phyloP scores from a whole-genome alignment of 1,140 invertebrate genomes.

The Rhagoletis pomonella region DNA sequence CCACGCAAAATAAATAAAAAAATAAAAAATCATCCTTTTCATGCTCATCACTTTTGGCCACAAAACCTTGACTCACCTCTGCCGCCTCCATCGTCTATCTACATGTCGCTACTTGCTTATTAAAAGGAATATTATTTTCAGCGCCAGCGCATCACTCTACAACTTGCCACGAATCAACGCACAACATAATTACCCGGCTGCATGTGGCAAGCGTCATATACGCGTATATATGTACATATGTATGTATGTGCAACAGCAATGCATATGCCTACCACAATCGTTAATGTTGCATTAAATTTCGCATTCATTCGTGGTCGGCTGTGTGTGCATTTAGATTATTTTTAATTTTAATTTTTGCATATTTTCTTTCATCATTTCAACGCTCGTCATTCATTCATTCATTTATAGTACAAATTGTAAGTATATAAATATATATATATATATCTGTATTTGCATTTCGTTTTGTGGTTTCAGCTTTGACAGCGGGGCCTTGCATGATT shows the following conservation, averaged over 20 bases:
- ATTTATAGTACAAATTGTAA: not conserved
- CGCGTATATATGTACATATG: too few species aligned
- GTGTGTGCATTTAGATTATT: constrained; percentile 21
- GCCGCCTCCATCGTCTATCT: too few species aligned
- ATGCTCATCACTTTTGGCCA: constrained; percentile 2
- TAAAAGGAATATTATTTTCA: constrained; percentile 29
- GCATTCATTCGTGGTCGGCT: constrained; percentile 21
- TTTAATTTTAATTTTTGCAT: not conserved
- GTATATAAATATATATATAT: too few species aligned
- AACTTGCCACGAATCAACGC: constrained; percentile 23
- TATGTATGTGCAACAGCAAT: not conserved
- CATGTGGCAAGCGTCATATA: not conserved
- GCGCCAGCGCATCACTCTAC: not conserved
- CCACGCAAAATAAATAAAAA: too few species aligned
- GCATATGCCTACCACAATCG: not conserved
- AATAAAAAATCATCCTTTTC: not conserved
- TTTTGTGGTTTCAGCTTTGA: constrained; percentile 14
- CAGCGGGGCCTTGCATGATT: constrained; percentile 35
- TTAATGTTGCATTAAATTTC: constrained; percentile 51
- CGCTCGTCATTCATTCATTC: not conserved
- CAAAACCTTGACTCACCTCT: constrained; percentile 8
- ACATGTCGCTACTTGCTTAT: not conserved
- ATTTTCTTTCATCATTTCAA: not conserved
- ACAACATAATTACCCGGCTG: constrained; percentile 29
- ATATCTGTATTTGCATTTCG: not conserved